A percentile compares a stretch with the other conserved stretches of the same genome.
phyloP scores from a whole-genome alignment of 2,113 vertebrate species.

The Antigone vipio region DNA sequence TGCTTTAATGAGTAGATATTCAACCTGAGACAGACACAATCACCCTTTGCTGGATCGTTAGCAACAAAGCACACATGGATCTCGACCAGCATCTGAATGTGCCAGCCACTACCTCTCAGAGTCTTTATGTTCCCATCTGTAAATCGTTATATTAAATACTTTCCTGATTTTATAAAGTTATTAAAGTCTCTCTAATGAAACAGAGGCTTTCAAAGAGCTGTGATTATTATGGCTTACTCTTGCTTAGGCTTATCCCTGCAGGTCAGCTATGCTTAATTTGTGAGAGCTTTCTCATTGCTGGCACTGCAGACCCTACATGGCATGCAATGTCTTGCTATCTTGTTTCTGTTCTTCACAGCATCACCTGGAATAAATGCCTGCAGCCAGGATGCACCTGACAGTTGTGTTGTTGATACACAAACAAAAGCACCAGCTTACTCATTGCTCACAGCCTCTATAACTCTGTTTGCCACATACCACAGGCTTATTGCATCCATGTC shows the following conservation, averaged over 20 bases:
- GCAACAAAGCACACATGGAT: background rate
- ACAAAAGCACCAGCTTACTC: background rate
- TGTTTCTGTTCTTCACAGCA: background rate
- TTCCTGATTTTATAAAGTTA: background rate
- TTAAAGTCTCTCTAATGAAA: background rate
- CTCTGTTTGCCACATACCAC: background rate
- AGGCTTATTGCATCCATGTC: background rate
- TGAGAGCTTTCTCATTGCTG: background rate
- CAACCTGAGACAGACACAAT: background rate
- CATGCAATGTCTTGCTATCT: background rate
- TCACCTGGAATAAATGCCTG: background rate
- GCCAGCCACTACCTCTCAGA: background rate
- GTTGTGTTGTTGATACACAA: background rate
- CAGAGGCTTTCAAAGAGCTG: background rate
- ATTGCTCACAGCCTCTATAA: background rate
- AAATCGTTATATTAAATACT: background rate
- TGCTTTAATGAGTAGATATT: background rate
- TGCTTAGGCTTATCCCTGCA: background rate
- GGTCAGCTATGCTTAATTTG: background rate
- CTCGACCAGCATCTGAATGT: background rate
- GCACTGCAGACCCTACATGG: background rate
- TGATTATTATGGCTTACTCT: background rate
- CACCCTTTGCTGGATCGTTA: background rate
- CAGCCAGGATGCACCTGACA: background rate
- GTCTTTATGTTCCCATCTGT: background rate